phyloP scores from a whole-genome alignment of 2,113 vertebrate genomes.

The Melanerpes aurifrons region DNA sequence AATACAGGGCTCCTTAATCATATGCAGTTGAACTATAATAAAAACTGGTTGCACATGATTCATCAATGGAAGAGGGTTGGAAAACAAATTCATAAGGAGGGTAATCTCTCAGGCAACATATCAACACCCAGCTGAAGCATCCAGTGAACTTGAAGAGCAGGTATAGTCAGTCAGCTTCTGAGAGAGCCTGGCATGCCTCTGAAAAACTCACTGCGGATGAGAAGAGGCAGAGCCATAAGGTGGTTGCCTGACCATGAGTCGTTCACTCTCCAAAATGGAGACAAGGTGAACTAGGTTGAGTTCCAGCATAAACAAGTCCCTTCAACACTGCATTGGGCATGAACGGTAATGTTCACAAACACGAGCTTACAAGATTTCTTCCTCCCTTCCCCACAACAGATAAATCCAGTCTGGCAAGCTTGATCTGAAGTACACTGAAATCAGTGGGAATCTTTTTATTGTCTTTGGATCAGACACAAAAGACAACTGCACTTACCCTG shows the following conservation, averaged over 20 bases:
- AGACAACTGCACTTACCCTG: background rate
- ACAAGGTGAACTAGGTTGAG: background rate
- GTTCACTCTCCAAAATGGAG: background rate
- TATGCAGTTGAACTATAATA: background rate
- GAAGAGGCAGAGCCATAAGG: background rate
- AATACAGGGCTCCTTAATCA: conserved; percentile 12
- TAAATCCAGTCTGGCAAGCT: background rate
- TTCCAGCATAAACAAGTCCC: background rate
- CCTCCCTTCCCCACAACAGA: background rate
- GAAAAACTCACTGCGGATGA: background rate
- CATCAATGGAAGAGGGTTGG: conserved; percentile 49
- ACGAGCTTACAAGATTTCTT: background rate
- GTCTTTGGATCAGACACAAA: conserved; percentile 9
- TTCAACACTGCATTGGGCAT: background rate
- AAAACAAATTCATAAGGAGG: conserved; percentile 52
- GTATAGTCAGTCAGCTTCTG: background rate
- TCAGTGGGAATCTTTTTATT: conserved; percentile 11
- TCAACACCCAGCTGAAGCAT: conserved; percentile 67
- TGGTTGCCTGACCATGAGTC: background rate
- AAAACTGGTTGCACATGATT: background rate
- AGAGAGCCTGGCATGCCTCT: background rate
- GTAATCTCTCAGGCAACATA: conserved; percentile 58
- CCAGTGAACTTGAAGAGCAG: conserved; percentile 57
- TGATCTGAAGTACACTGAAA: background rate
- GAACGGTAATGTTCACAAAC: background rate